These are phyloP conservation scores for Coelopa frigida DNA, from an alignment of 1,140 invertebrate species.

Conservation along the genomic window DNA sequence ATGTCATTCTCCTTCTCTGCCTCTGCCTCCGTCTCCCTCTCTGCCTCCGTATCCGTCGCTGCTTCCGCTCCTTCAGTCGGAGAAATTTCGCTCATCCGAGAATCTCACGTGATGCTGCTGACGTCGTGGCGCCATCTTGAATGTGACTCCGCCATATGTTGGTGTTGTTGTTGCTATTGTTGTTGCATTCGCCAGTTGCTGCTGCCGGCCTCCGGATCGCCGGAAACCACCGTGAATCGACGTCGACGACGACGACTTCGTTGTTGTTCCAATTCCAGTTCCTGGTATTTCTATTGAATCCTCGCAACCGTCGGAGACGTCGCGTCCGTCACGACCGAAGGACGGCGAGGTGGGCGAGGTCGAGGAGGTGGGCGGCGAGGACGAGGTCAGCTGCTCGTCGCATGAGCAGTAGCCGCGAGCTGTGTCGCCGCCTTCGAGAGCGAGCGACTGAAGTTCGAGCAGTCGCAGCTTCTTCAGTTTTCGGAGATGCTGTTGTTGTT, in stretches of 20 bases:
- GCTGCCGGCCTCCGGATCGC: conserved; percentile 12
- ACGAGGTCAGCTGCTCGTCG: conserved; percentile 34
- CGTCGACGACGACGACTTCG: conserved; percentile 11
- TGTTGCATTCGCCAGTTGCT: conserved; percentile 10
- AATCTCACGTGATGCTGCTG: conserved; percentile 40
- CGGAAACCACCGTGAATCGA: background rate
- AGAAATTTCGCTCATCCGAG: conserved; percentile 42
- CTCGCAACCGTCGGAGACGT: background rate
- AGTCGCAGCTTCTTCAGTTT: conserved; percentile 26
- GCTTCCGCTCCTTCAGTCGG: conserved; percentile 22
- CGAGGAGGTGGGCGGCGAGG: conserved; percentile 11
- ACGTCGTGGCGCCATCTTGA: conserved; percentile 6
- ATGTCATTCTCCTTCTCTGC: background rate
- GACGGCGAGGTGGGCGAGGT: conserved; percentile 22
- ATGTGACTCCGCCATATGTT: conserved; percentile 26
- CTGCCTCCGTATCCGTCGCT: background rate
- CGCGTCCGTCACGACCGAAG: background rate
- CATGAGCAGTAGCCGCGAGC: conserved; percentile 39
- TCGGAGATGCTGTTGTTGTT: conserved; percentile 16
- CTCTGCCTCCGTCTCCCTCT: background rate
- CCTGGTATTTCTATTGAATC: background rate
- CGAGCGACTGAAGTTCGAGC: conserved; percentile 32
- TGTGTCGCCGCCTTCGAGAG: conserved; percentile 36
- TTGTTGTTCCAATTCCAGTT: background rate
- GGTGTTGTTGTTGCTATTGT: conserved; percentile 12